Evolutionary conservation across 2,888 invertebrate species (phyloP).

Genomic region (Gryllus longicercus): DNA sequence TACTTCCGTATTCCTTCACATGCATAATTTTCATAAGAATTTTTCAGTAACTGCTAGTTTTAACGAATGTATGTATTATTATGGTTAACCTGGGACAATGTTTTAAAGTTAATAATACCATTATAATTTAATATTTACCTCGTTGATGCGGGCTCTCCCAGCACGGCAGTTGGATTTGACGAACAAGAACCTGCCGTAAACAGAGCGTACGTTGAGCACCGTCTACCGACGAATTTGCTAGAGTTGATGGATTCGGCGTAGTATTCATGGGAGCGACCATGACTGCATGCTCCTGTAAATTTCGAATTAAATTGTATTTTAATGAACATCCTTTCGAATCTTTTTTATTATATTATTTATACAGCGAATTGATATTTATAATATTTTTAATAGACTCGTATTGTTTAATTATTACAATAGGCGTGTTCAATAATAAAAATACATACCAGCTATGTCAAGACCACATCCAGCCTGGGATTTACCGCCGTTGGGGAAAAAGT

Average conservation of each 20-base stretch:
- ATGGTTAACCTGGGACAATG: no score
- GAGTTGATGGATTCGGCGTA: slow-evolving; percentile 28
- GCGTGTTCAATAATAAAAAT: background rate
- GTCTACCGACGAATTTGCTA: slow-evolving; percentile 19
- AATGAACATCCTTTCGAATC: no score
- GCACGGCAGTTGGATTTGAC: background rate
- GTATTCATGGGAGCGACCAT: slow-evolving; percentile 22
- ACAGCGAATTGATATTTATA: no score
- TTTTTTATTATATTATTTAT: no score
- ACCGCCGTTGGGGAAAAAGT: slow-evolving; percentile 45
- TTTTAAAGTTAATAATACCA: background rate
- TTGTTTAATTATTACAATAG: background rate
- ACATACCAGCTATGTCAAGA: slow-evolving; percentile 21
- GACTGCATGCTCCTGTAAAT: slow-evolving; percentile 29
- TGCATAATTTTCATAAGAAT: background rate
- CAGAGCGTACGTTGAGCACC: slow-evolving; percentile 24
- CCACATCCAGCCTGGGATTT: slow-evolving; percentile 38
- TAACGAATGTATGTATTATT: no score
- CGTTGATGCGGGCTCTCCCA: slow-evolving; percentile 19
- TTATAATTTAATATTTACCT: background rate
- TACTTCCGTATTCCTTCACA: no score
- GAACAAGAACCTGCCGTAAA: background rate
- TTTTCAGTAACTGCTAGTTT: background rate
- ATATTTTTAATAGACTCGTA: no score
- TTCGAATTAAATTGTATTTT: no score